Evolutionary conservation across 2,888 invertebrate genomes (phyloP), one percentile per base, ranked within the genome.

Genomic region (Apocheima hispidaria): DNA sequence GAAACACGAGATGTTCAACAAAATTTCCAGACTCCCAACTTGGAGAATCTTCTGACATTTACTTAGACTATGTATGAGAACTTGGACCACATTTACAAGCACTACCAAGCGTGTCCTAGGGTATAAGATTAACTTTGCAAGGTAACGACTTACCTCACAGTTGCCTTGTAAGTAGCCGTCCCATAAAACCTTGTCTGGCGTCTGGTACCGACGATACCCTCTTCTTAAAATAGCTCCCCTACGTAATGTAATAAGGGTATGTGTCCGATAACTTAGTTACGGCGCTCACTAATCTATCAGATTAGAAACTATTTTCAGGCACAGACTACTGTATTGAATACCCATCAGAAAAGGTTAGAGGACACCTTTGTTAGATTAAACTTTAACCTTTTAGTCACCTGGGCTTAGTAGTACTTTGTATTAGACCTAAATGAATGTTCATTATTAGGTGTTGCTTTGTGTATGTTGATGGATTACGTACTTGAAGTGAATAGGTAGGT

Each of bases 161-260:
- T 30, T 28, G 20, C 51, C 18, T 30, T 35, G 33, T 52, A 52
- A 59, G 52, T 59, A 48, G 46, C 59, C 41, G 2, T 23, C n/a
- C 40, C 28, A 54, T 56, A 53, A 56, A 50, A 36, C 50, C 41
- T 9, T 30, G 49, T 38, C 30, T 35, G 44, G 56, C 33, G 55
- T 63, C 62, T 66, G 50, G 16, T 51, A 50, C 50, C 43, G 30
- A 51, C 40, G 30, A 30, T 10, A 54, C 53, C 48, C 44, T 46
- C 53, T 46, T 63, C 65, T 55, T 63, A 60, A 65, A 68, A 68
- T 65, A 68, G 50, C 61, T 53, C 60, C 61, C 65, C 60, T 61
- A 28, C 36, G 67, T 60, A 65, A 67, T 57, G n/a, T 43, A 55
- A 63, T 65, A 59, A 50, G 48, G 60, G 60, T 33, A 21, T 48